Percentiles rank a stretch among this genome's conserved stretches.
Evolutionary conservation across 2,888 invertebrate genomes (phyloP).

Genomic region (Synergus itoensis): DNA sequence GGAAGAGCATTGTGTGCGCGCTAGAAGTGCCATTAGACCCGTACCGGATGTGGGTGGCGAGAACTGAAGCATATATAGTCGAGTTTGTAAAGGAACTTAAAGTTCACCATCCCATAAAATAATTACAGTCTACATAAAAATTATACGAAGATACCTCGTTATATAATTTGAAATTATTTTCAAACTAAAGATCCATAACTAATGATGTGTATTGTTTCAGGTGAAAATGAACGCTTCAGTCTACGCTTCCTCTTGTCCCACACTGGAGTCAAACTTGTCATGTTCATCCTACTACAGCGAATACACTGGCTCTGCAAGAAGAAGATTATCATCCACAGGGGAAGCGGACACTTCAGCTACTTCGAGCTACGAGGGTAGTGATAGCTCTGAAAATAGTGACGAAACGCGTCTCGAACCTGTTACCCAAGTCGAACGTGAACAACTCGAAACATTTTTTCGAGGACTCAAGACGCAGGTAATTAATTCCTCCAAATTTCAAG

Average conservation of each 20-base stretch:
- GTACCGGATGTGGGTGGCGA: slow-evolving; percentile 30
- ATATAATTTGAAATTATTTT: neutral
- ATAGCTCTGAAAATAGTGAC: slow-evolving; percentile 79
- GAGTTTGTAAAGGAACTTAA: slow-evolving; percentile 21
- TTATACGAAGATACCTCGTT: too few species aligned
- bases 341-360: slow-evolving; percentile 79
- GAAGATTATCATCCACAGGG: slow-evolving; percentile 82
- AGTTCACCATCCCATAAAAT: slow-evolving; percentile 3
- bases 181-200: neutral
- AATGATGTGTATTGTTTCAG: slow-evolving; percentile 2
- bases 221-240: slow-evolving; percentile 67
- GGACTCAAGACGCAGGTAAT: slow-evolving; percentile 86
- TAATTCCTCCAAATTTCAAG: too few species aligned
- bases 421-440: slow-evolving; percentile 83
- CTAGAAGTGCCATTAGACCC: slow-evolving; percentile 4
- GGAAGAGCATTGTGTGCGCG: neutral
- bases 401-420: slow-evolving; percentile 79
- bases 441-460: slow-evolving; percentile 86
- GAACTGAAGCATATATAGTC: slow-evolving; percentile 3
- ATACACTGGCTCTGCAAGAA: slow-evolving; percentile 73
- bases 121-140: neutral
- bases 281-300: slow-evolving; percentile 72
- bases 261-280: slow-evolving; percentile 69
- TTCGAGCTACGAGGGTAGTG: slow-evolving; percentile 81
- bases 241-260: slow-evolving; percentile 70